Percentiles rank a stretch among this genome's conserved stretches.
These are phyloP conservation scores for Ceuthmochares aereus DNA, from an alignment of 2,113 vertebrate species.

Conservation along the genomic window DNA sequence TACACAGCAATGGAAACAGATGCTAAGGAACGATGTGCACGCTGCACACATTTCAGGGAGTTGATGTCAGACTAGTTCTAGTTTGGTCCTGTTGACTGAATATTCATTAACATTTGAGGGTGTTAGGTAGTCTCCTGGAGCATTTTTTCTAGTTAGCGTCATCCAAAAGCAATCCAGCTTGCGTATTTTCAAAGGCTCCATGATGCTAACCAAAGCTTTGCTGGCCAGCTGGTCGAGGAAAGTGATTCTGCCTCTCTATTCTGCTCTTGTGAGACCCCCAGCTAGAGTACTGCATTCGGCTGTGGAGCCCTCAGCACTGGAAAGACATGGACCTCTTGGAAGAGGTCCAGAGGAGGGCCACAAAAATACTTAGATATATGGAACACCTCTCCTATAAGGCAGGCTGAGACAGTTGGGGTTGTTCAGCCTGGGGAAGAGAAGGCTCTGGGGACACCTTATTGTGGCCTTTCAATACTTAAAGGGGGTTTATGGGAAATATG, in stretches of 20 bases:
- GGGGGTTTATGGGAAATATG: not conserved
- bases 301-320: rapidly evolving
- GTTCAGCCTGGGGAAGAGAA: not conserved
- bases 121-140: not conserved
- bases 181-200: not conserved
- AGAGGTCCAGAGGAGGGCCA: rapidly evolving
- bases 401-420: not conserved
- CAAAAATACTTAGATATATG: rapidly evolving
- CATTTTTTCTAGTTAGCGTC: not conserved
- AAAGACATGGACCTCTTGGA: not conserved
- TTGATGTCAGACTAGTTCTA: not conserved
- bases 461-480: not conserved
- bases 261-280: not conserved
- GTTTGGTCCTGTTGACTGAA: not conserved
- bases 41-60: not conserved
- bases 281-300: rapidly evolving
- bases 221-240: rapidly evolving
- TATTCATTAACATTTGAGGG: not conserved
- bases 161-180: conserved; percentile 2
- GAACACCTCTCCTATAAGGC: not conserved
- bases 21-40: not conserved
- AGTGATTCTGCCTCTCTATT: not conserved
- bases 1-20: not conserved
- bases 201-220: not conserved
- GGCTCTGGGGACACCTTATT: not conserved